Evolutionary conservation across 1,140 invertebrate genomes (phyloP).

Genomic region (Nymphalis io): DNA sequence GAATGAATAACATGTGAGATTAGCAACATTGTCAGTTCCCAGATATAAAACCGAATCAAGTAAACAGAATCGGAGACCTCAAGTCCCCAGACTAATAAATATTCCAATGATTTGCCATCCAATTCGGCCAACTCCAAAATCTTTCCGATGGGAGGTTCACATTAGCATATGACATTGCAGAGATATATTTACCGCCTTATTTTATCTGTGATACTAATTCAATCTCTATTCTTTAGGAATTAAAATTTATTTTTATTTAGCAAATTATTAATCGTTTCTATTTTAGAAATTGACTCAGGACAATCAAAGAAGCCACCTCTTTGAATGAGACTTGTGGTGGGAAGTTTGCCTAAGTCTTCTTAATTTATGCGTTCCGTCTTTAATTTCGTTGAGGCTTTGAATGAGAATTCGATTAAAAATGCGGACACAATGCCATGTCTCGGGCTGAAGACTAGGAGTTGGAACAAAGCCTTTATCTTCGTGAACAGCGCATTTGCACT

Average conservation of each 20-base stretch:
- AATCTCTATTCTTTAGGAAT: background rate
- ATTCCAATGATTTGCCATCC: slow-evolving; percentile 70
- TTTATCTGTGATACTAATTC: slow-evolving; percentile 1
- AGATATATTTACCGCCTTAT: slow-evolving; percentile 25
- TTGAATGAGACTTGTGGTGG: slow-evolving; percentile 48
- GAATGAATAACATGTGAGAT: slow-evolving; percentile 5
- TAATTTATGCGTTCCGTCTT: slow-evolving; percentile 71
- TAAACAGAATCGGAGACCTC: slow-evolving; percentile 39
- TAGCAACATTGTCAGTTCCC: slow-evolving; percentile 13
- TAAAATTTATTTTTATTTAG: slow-evolving; percentile 11
- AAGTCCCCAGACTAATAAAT: slow-evolving; percentile 66
- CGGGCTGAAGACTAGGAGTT: background rate
- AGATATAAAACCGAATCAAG: slow-evolving; percentile 45
- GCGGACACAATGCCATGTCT: slow-evolving; percentile 50
- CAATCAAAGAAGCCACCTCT: slow-evolving; percentile 56
- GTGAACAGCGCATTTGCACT: slow-evolving; percentile 30
- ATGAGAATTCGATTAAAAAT: slow-evolving; percentile 66
- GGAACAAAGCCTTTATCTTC: slow-evolving; percentile 46
- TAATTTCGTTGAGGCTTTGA: slow-evolving; percentile 58
- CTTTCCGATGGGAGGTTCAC: slow-evolving; percentile 61
- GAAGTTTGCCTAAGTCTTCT: slow-evolving; percentile 64
- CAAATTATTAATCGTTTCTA: background rate
- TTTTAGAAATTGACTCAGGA: slow-evolving; percentile 17
- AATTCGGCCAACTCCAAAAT: slow-evolving; percentile 62
- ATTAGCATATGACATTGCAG: slow-evolving; percentile 58